Evolutionary conservation across 2,113 vertebrate species (phyloP).

Genomic region (Micronycteris hirsuta): DNA sequence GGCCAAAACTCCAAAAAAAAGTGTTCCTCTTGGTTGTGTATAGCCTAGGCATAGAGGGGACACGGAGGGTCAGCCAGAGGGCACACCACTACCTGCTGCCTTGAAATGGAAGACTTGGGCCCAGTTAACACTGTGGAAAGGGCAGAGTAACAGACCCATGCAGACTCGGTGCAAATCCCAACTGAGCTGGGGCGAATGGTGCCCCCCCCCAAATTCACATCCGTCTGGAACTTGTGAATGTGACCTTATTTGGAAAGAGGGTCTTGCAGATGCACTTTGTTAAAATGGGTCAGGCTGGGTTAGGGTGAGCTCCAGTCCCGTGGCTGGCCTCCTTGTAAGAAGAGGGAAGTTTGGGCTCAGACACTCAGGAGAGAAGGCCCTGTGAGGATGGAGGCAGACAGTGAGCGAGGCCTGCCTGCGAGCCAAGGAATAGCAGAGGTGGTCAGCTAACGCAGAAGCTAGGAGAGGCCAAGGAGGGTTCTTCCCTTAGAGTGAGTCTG

Average conservation of each 20-base stretch:
- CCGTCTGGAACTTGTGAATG: neutral
- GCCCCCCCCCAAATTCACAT: neutral
- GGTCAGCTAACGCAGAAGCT: rapidly evolving
- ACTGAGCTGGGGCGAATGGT: rapidly evolving
- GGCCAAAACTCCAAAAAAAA: neutral
- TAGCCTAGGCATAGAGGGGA: neutral
- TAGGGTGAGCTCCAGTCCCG: neutral
- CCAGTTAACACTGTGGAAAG: neutral
- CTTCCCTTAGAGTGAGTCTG: neutral
- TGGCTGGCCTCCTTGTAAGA: neutral
- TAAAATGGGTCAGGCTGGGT: neutral
- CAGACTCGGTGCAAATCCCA: neutral
- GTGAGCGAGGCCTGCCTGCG: rapidly evolving
- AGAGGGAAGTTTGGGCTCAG: neutral
- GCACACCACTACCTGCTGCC: rapidly evolving
- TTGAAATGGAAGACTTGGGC: neutral
- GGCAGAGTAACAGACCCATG: rapidly evolving
- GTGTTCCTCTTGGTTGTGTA: neutral
- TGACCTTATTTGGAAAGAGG: neutral
- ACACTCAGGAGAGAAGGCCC: neutral
- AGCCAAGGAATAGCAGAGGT: neutral
- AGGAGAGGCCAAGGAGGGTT: neutral
- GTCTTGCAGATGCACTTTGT: neutral
- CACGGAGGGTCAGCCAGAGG: neutral
- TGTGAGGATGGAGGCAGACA: neutral